Percentiles rank a stretch among this genome's conserved stretches.
These are phyloP conservation scores for Nymphalis polychloros DNA, from an alignment of 2,888 invertebrate species.

Conservation along the genomic window DNA sequence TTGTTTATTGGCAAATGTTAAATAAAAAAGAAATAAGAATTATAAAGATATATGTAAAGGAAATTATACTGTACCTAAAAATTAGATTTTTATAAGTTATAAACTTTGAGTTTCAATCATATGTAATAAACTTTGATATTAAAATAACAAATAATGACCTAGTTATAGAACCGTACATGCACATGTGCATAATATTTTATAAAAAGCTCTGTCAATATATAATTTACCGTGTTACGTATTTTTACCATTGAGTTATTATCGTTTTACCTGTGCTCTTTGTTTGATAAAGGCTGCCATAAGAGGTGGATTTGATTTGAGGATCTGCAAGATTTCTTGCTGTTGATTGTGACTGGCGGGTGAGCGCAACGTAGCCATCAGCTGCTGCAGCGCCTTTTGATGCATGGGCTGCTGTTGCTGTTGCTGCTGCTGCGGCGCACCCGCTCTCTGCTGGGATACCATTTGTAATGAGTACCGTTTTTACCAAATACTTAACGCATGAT, in stretches of 20 bases:
- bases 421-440: slow-evolving; percentile 62
- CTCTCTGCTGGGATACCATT: slow-evolving; percentile 47
- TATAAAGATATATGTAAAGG: no score
- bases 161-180: neutral
- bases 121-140: no score
- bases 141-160: neutral
- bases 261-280: slow-evolving; percentile 88
- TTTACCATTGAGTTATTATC: neutral
- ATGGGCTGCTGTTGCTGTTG: slow-evolving; percentile 68
- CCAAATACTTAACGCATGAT: no score
- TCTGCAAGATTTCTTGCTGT: slow-evolving; percentile 93
- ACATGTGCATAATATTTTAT: no score
- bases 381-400: slow-evolving; percentile 86
- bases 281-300: slow-evolving; percentile 98
- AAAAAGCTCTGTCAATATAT: neutral
- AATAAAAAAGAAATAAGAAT: no score
- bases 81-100: no score
- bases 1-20: neutral
- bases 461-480: neutral
- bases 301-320: slow-evolving; percentile 96
- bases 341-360: slow-evolving; percentile 95
- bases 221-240: neutral
- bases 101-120: no score
- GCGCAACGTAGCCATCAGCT: slow-evolving; percentile 93
- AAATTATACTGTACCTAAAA: no score